phyloP scores from a whole-genome alignment of 2,797 vertebrate genomes.

The Sebastes minor region DNA sequence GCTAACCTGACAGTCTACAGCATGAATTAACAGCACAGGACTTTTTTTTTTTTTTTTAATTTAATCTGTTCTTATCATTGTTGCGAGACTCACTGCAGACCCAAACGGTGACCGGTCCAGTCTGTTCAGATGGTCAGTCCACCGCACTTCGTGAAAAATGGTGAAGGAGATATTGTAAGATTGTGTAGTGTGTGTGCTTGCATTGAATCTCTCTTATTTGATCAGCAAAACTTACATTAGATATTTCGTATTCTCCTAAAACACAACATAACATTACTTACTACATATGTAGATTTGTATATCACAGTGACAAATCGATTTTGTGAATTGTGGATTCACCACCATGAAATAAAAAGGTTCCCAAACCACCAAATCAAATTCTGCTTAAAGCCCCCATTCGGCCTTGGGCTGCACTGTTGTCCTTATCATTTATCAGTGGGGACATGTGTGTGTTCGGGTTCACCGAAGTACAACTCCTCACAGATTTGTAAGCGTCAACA shows the following conservation, averaged over 20 bases:
- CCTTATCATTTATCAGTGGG: slow-evolving; percentile 55
- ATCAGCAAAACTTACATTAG: neutral
- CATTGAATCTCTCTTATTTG: neutral
- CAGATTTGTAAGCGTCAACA: slow-evolving; percentile 61
- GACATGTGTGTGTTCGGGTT: slow-evolving; percentile 31
- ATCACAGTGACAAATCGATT: slow-evolving; percentile 25
- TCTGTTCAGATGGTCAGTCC: slow-evolving; percentile 29
- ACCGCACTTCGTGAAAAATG: slow-evolving; percentile 4
- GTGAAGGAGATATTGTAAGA: neutral
- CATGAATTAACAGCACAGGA: neutral
- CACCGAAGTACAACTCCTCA: slow-evolving; percentile 8
- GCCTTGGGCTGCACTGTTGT: slow-evolving; percentile 43
- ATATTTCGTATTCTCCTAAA: neutral
- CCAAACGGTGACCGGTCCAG: neutral
- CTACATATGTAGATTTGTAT: slow-evolving; percentile 4
- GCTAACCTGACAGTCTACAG: neutral
- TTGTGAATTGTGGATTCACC: slow-evolving; percentile 27
- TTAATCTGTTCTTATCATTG: slow-evolving; percentile 30
- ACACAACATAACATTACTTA: neutral
- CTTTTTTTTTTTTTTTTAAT: neutral
- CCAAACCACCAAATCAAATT: slow-evolving; percentile 49
- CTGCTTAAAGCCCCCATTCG: slow-evolving; percentile 31
- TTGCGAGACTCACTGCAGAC: slow-evolving; percentile 1
- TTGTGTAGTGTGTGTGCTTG: neutral
- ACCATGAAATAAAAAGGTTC: slow-evolving; percentile 53